Percentiles rank a stretch among this genome's conserved stretches.
These are phyloP conservation scores for Thermophis baileyi DNA, from an alignment of 2,113 vertebrate genomes.

Conservation along the genomic window DNA sequence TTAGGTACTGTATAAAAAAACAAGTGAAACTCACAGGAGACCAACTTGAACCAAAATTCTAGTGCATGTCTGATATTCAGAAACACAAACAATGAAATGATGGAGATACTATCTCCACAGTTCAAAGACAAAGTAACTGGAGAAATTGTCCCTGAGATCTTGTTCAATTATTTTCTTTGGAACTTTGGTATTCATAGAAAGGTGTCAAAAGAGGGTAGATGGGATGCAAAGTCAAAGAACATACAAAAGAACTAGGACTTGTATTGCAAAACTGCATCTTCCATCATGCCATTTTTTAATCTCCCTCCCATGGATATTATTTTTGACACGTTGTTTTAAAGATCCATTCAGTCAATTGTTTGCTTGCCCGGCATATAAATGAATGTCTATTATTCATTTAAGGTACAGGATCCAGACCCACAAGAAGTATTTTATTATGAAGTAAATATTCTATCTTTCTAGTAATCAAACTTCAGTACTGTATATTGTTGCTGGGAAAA, in stretches of 20 bases:
- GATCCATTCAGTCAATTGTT: not conserved
- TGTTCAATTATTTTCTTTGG: not conserved
- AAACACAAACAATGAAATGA: not conserved
- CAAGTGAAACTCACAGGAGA: not conserved
- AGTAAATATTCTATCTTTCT: not conserved
- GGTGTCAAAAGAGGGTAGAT: not conserved
- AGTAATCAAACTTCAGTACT: not conserved
- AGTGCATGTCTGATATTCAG: not conserved
- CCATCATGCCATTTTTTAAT: not conserved
- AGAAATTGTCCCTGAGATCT: not conserved
- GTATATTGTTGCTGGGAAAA: not conserved
- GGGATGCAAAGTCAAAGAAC: not conserved
- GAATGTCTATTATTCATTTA: not conserved
- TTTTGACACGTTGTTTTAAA: not conserved
- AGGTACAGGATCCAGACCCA: not conserved
- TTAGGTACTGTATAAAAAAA: not conserved
- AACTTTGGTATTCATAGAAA: not conserved
- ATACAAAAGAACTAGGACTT: not conserved
- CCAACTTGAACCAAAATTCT: not conserved
- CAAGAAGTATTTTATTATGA: not conserved
- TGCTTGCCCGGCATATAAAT: not conserved
- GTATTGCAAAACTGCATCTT: not conserved
- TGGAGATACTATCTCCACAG: not conserved
- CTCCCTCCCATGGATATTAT: not conserved
- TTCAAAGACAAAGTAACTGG: not conserved